Evolutionary conservation across 2,888 invertebrate genomes (phyloP).

Genomic region (Cheilosia vernalis): DNA sequence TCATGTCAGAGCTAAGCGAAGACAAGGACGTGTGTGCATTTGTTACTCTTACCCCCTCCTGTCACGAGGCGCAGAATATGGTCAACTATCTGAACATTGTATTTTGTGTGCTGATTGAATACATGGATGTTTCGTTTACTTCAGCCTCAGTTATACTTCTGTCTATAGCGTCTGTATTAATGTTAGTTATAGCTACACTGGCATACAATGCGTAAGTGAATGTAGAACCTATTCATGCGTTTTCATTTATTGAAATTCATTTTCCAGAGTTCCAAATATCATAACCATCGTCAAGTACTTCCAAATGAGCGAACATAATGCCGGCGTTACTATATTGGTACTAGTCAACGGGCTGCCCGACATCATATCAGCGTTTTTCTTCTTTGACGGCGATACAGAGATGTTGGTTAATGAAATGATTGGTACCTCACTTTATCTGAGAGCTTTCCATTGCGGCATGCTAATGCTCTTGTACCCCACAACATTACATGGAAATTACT

Average conservation of each 20-base stretch:
- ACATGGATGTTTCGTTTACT: conserved; percentile 16
- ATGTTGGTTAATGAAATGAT: conserved; percentile 50
- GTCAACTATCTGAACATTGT: conserved; percentile 34
- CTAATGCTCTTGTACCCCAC: conserved; percentile 25
- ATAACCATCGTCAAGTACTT: conserved; percentile 26
- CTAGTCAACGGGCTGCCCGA: conserved; percentile 41
- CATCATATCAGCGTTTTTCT: conserved; percentile 41
- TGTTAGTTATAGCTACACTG: conserved; percentile 17
- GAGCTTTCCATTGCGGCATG: conserved; percentile 52
- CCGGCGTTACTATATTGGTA: conserved; percentile 33
- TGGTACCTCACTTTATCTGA: conserved; percentile 36
- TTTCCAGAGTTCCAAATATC: conserved; percentile 42
- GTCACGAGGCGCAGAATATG: conserved; percentile 36
- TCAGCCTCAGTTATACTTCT: conserved; percentile 16
- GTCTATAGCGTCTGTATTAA: background rate
- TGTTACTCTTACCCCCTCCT: conserved; percentile 18
- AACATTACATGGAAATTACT: conserved; percentile 25
- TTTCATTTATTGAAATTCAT: background rate
- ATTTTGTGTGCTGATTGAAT: conserved; percentile 30
- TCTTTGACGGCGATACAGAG: conserved; percentile 51
- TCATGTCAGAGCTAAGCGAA: conserved; percentile 18
- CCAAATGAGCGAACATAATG: conserved; percentile 47
- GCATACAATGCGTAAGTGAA: conserved; percentile 32
- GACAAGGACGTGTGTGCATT: conserved; percentile 43
- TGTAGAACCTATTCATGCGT: background rate